Evolutionary conservation across 1,140 invertebrate species (phyloP), one percentile per base, ranked within the genome.

Genomic region (Acyrthosiphon pisum): DNA sequence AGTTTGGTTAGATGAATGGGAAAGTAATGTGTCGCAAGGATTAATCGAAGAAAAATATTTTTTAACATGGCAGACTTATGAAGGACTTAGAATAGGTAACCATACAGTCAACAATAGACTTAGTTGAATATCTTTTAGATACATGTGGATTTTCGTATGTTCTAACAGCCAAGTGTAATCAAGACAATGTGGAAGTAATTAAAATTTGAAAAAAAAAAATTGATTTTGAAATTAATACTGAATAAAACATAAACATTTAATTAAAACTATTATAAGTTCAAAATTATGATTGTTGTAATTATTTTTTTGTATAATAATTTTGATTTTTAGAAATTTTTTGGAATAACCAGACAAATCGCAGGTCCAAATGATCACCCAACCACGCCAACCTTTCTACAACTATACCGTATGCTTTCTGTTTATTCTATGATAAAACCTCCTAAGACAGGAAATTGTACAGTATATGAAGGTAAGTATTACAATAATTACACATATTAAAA

Each of bases 141-240:
- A 23, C 46, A 46, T 86, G 84, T 30, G 41, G 30, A 30, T 86
- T 86, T 86, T 22, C 44, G 6, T 86, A 86, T 86, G 41, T 86
- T 86, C 44, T 46, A 86, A 86, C 84, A 46, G 84, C 84, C 37
- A 86, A 86, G 26, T 44, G 18, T 23, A 86, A 86, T 86, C 84
- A 86, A 86, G 84, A 86, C 26, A 23, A 30, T 86, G 30, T 86
- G 20, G 84, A 86, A 46, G 84, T 86, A 86, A 86, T 44, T 30
- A 44, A 46, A 44, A 44, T 86, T 86, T 53, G 50, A 53, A 76
- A 76, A n/a, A 76, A 76, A 76, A 76, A n/a, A n/a, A n/a, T n/a
- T n/a, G n/a, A 76, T 76, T 76, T n/a, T 76, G 30, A n/a, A n/a
- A n/a, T 76, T 76, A 76, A 18, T 35, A 76, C 30, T 76, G 11